A percentile compares a stretch with the other conserved stretches of the same genome.
Conservation (phyloP, 2,113 vertebrate species). For the Apus apus region DNA sequence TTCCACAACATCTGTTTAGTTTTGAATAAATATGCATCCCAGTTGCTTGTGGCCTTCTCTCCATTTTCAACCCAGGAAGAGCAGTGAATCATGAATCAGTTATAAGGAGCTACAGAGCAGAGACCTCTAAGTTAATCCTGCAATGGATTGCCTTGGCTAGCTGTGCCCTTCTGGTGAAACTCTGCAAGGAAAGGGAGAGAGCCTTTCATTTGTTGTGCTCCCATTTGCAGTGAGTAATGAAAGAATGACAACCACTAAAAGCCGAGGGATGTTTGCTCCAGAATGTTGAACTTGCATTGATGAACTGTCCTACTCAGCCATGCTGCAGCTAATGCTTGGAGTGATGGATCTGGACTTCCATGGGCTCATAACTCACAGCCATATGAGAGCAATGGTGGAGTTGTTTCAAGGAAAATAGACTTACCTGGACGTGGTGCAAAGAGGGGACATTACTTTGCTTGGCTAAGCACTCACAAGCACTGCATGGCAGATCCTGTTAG, state of each 20-base stretch:
- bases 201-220: neutral
- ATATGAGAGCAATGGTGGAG: neutral
- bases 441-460: neutral
- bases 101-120: neutral
- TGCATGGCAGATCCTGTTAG: accelerated
- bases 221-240: conserved; percentile 38
- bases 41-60: conserved; percentile 8
- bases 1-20: conserved; percentile 42
- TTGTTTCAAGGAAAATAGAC: conserved; percentile 1
- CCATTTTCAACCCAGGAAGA: conserved; percentile 23
- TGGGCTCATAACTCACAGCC: neutral
- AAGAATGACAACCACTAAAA: neutral
- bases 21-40: conserved; percentile 51
- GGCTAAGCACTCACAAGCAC: neutral
- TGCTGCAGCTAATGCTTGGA: neutral
- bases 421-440: neutral
- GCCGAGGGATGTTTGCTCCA: neutral
- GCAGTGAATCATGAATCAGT: conserved; percentile 48
- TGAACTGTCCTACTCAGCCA: neutral
- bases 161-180: neutral
- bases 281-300: neutral
- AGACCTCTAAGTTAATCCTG: neutral
- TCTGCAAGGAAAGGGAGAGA: neutral
- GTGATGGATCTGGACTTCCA: neutral
- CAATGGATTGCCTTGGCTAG: neutral